Base-by-base conservation (phyloP, 2,113 vertebrate species). In the Gambusia affinis region DNA sequence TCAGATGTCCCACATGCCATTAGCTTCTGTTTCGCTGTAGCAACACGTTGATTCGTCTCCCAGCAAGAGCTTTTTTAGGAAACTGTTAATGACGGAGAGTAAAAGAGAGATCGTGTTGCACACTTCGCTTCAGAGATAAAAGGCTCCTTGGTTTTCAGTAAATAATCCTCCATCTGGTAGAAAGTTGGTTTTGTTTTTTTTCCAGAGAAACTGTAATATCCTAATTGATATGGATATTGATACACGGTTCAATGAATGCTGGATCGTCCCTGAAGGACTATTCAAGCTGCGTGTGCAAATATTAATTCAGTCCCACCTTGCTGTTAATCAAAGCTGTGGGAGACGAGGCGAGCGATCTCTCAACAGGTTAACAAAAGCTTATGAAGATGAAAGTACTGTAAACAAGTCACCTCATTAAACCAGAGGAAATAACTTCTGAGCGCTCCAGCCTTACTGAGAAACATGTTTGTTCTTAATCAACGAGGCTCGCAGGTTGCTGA, bases 331-430 rank as follows among this genome's bases (percentile, higher is more conserved):
- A 31, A 28, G n/a, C 22, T 0, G 6, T 73, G 75, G 68, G 82
- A 83, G 81, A 77, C 5, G 29, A 78, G 82, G 77, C 75, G 76
- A 85, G 72, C 77, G 73, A 47, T n/a, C 19, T 81, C 51, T 73
- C 70, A n/a, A 66, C 22, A 7, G 72, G 37, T 79, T 76, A 75
- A 74, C 70, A 75, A 69, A 68, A 64, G 4, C 77, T 42, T 64
- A 22, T 12, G 3, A 73, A 44, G 33, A 78, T 28, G 17, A 44
- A 87, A 89, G 85, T 79, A 72, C 80, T 83, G 75, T 81, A 74
- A 88, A 85, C 82, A 73, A 85, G 81, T 75, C 75, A 35, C 60
- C 73, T 85, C 77, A 81, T 90, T 92, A 88, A 85, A 86, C 39
- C 31, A 44, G 63, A 60, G 64, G 28, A 75, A 78, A 78, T 64